Conservation (phyloP, 2,113 vertebrate genomes). For the Plestiodon gilberti region DNA sequence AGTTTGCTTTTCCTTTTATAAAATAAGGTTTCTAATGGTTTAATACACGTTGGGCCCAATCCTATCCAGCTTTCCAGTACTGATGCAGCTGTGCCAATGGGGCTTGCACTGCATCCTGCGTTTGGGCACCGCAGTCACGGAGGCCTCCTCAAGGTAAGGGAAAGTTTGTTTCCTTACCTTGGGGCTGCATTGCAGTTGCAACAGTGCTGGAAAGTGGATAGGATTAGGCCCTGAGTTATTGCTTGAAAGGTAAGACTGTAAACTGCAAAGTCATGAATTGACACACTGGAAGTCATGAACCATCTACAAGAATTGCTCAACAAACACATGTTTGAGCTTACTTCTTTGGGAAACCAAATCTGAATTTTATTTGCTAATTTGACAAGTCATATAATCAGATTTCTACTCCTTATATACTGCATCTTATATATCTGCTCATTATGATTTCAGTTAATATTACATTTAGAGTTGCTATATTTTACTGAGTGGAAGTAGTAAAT, state of each 20-base stretch:
- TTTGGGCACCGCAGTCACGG: no score
- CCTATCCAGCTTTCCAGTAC: no score
- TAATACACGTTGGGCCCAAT: background rate
- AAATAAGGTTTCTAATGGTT: background rate
- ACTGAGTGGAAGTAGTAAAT: background rate
- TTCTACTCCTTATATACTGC: background rate
- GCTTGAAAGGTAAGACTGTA: background rate
- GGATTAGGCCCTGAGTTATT: no score
- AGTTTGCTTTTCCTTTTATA: background rate
- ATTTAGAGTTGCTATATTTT: background rate
- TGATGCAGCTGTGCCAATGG: no score
- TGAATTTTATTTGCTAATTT: background rate
- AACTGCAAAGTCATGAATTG: background rate
- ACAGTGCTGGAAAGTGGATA: no score
- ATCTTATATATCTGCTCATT: background rate
- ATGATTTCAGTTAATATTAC: background rate
- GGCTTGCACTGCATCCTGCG: no score
- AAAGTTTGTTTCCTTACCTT: no score
- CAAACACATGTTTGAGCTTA: background rate
- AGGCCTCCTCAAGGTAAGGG: no score
- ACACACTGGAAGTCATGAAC: background rate
- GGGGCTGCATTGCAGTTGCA: background rate
- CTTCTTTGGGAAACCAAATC: background rate
- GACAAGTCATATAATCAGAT: background rate
- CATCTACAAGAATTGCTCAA: background rate